Evolutionary conservation across 2,888 invertebrate genomes (phyloP), one percentile per base, ranked within the genome.

Genomic region (Petrophora chlorosata): DNA sequence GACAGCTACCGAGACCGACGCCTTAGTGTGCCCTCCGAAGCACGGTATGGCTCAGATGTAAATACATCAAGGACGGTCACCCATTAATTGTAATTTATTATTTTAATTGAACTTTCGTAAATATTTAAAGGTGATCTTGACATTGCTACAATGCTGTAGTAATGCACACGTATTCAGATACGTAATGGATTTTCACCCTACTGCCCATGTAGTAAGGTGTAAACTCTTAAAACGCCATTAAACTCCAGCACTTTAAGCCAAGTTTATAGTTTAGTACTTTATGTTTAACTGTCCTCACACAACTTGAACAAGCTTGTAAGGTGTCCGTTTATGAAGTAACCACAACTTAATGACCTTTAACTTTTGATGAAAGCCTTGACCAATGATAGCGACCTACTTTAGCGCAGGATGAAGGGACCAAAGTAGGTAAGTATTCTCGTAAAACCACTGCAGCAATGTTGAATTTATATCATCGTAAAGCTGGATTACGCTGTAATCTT

Each of bases 401-500:
- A 35, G 8, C n/a, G 16, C 25, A 28, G 39, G 16, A 26, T 67
- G 69, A 67, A 76, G 72, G 73, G 68, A 74, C 71, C 67, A 63
- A 70, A 73, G 72, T 66, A 67, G 35, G 53, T 28, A 32, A 40
- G 45, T 40, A 28, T 72, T 69, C 63, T 68, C 76, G 72, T 80
- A 81, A 82, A 84, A 69, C 65, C 72, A 71, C 75, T 82, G 76
- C 78, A 70, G 63, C 62, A 59, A 68, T 68, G 68, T 71, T 68
- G 68, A 70, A 73, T 81, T 82, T 82, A 82, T 76, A 70, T 72
- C 53, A 70, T 67, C 64, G 64, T 82, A 80, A 82, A 79, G 68
- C 49, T 67, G 72, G 78, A 82, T 82, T 79, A 80, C 72, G 71
- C 72, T 59, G 73, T 78, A 69, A 76, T 74, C 49, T 76, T 82